Evolutionary conservation across 1,140 invertebrate genomes (phyloP).

Genomic region (Cylas formicarius): DNA sequence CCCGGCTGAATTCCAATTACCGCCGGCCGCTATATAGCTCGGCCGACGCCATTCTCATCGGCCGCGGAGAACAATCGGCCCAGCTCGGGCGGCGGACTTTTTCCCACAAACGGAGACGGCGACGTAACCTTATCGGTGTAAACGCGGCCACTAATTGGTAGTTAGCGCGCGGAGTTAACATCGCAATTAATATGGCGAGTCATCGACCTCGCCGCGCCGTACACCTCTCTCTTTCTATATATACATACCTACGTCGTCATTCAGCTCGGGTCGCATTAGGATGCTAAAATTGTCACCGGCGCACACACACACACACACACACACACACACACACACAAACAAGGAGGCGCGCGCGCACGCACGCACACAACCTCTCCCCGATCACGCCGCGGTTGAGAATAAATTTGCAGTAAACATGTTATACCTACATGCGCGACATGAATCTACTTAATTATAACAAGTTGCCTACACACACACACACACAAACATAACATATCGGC

Average conservation of each 20-base stretch:
- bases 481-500: no score
- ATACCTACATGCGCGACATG: slow-evolving; percentile 27
- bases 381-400: slow-evolving; percentile 19
- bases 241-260: slow-evolving; percentile 5
- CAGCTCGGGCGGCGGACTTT: no score
- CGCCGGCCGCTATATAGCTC: no score
- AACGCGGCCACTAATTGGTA: slow-evolving; percentile 1
- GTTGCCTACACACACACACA: no score
- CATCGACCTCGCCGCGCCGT: slow-evolving; percentile 18
- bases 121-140: no score
- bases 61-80: no score
- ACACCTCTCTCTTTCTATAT: no score
- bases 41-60: no score
- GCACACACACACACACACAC: neutral
- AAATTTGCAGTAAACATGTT: slow-evolving; percentile 34
- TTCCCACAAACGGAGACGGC: no score
- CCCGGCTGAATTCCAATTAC: no score
- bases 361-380: slow-evolving; percentile 17
- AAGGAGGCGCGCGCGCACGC: no score
- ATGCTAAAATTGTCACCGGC: slow-evolving; percentile 29
- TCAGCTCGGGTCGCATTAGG: slow-evolving; percentile 14
- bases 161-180: slow-evolving; percentile 2
- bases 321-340: no score
- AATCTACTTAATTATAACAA: slow-evolving; percentile 32
- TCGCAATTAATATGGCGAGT: slow-evolving; percentile 15